Conservation (phyloP, 2,888 invertebrate genomes). For the Xylocampa areola region DNA sequence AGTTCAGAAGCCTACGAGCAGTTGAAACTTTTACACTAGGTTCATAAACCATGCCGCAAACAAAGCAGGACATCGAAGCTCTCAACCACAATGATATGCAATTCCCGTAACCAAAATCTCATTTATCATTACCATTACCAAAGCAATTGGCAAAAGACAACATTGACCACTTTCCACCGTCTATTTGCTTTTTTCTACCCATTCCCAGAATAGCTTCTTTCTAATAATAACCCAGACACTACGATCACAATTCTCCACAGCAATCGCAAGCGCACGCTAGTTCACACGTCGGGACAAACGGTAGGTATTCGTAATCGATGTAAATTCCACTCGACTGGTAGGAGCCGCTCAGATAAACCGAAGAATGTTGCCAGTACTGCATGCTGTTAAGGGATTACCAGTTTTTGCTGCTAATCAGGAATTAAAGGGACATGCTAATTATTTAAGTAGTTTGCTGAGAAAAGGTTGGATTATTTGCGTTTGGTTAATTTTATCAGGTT, state of each 20-base stretch:
- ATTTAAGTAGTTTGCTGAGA: slow-evolving; percentile 7
- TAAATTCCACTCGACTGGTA: slow-evolving; percentile 58
- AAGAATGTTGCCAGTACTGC: slow-evolving; percentile 63
- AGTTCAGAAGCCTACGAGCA: no score
- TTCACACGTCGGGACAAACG: slow-evolving; percentile 57
- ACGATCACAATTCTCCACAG: slow-evolving; percentile 34
- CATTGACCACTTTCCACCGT: background rate
- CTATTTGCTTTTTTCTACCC: slow-evolving; percentile 6
- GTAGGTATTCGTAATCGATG: slow-evolving; percentile 63
- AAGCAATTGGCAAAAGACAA: background rate
- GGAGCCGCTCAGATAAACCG: slow-evolving; percentile 51
- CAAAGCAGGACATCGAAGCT: no score
- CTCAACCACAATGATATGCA: no score
- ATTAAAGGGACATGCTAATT: slow-evolving; percentile 25
- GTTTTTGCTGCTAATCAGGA: slow-evolving; percentile 34
- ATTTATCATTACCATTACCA: no score
- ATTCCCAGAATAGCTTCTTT: slow-evolving; percentile 6
- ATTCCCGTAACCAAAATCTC: no score
- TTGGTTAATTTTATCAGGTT: background rate
- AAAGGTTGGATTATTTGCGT: background rate
- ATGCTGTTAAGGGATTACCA: slow-evolving; percentile 46
- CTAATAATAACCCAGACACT: slow-evolving; percentile 39
- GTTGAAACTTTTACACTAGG: no score
- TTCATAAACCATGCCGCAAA: no score
- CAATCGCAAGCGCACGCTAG: slow-evolving; percentile 35